These are phyloP conservation scores for Nephrotoma flavescens DNA, from an alignment of 2,888 invertebrate genomes.

Conservation along the genomic window DNA sequence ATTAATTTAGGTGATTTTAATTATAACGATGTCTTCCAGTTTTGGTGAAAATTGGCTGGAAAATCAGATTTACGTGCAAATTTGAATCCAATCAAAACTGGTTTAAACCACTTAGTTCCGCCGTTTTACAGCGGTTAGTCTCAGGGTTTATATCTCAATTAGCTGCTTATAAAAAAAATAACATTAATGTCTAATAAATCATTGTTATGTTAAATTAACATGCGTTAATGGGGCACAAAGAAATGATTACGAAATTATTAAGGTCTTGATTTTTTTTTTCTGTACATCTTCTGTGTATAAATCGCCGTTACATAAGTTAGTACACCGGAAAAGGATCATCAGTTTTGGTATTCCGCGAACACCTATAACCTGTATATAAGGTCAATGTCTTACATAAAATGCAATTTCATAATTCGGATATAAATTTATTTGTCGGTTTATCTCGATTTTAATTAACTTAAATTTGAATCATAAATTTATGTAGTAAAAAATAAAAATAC, in stretches of 20 bases:
- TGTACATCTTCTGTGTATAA: neutral
- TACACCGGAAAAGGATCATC: too few species aligned
- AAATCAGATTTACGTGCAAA: neutral
- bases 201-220: neutral
- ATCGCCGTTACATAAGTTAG: neutral
- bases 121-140: neutral
- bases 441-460: neutral
- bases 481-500: neutral
- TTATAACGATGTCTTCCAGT: neutral
- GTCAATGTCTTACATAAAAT: neutral
- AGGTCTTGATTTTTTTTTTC: neutral
- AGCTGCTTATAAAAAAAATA: neutral
- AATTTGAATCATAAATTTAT: neutral
- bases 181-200: neutral
- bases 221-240: neutral
- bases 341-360: neutral
- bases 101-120: neutral
- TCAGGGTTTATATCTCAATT: neutral
- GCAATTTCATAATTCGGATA: neutral
- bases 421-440: neutral
- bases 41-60: neutral
- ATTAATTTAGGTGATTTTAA: neutral
- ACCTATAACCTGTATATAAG: neutral
- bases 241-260: neutral
- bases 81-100: neutral